Evolutionary conservation across 2,797 vertebrate genomes (phyloP).

Genomic region (Spatula versicolor): DNA sequence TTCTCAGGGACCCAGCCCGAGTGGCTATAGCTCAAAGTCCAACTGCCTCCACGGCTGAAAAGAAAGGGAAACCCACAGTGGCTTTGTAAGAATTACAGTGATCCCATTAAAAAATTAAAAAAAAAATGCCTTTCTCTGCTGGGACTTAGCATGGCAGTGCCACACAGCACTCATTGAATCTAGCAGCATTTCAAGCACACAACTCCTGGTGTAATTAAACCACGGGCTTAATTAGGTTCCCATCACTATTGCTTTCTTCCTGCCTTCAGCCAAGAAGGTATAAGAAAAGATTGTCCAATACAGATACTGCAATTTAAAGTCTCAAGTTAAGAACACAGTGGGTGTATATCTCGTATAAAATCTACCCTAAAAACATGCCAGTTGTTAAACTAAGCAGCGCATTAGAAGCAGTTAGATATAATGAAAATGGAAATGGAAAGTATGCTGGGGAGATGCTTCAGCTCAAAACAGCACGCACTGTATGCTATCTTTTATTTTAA

Average conservation of each 20-base stretch:
- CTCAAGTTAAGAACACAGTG: constrained; percentile 48
- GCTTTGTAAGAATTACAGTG: constrained; percentile 55
- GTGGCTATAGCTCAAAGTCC: constrained; percentile 54
- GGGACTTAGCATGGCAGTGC: constrained; percentile 37
- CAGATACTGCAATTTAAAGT: constrained; percentile 55
- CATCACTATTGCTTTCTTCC: constrained; percentile 55
- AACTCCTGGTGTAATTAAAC: constrained; percentile 42
- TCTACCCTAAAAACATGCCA: constrained; percentile 65
- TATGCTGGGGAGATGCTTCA: constrained; percentile 67
- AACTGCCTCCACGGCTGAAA: constrained; percentile 46
- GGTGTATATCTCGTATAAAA: constrained; percentile 54
- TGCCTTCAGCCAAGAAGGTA: constrained; percentile 50
- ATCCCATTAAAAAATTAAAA: constrained; percentile 34
- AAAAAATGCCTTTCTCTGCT: background rate
- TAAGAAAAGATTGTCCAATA: constrained; percentile 63
- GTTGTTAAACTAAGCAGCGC: constrained; percentile 66
- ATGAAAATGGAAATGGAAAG: constrained; percentile 69
- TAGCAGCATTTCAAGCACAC: constrained; percentile 35
- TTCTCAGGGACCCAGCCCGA: constrained; percentile 17
- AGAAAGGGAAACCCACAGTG: constrained; percentile 32
- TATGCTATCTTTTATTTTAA: constrained; percentile 69
- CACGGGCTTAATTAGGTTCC: constrained; percentile 54
- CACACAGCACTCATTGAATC: constrained; percentile 30
- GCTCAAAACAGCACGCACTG: constrained; percentile 51
- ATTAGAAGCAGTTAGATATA: constrained; percentile 64